phyloP scores from a whole-genome alignment of 2,113 vertebrate species.

The Pan troglodytes region DNA sequence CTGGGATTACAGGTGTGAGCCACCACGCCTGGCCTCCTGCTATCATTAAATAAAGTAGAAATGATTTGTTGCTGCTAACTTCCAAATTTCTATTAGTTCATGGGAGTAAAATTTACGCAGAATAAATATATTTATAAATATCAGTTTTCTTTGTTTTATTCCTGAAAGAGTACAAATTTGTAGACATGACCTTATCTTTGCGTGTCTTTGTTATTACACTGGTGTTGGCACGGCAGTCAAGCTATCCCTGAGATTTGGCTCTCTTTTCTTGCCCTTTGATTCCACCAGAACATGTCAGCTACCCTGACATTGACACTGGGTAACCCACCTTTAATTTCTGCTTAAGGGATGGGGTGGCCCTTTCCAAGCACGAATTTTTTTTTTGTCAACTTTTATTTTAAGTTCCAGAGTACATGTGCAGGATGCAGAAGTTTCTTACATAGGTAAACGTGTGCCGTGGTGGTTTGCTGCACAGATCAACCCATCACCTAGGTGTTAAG shows the following conservation, averaged over 20 bases:
- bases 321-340: not conserved
- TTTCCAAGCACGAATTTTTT: not conserved
- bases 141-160: not conserved
- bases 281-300: not conserved
- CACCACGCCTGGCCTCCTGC: not conserved
- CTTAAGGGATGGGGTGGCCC: not conserved
- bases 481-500: too few species aligned
- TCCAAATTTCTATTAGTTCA: not conserved
- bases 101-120: not conserved
- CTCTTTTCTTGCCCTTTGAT: not conserved
- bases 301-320: not conserved
- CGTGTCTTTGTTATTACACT: not conserved
- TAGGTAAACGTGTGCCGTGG: too few species aligned
- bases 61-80: not conserved
- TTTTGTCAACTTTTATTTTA: too few species aligned
- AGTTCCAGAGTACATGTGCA: too few species aligned
- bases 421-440: too few species aligned
- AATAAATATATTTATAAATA: not conserved
- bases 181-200: not conserved
- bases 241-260: not conserved
- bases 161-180: not conserved
- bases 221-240: too few species aligned
- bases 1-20: too few species aligned
- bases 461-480: too few species aligned
- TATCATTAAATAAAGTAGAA: not conserved